Conservation (phyloP, 35 echinoderm and acorn worm species). For the Eucidaris tribuloides region DNA sequence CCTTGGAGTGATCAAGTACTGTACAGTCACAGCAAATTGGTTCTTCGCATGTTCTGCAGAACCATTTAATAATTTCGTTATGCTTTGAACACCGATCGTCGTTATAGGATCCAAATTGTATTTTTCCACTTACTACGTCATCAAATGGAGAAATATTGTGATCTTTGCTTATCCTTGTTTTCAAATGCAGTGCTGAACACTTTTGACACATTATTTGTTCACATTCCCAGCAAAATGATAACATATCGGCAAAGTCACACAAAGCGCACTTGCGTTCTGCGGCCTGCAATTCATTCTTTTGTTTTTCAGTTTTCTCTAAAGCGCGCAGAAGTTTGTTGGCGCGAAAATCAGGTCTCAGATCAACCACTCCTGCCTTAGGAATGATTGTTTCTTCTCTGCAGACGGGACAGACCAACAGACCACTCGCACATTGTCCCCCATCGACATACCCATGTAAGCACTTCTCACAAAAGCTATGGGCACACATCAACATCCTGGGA, state of each 20-base stretch:
- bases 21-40: conserved; percentile 1
- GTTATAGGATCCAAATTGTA: too few relatives aligned
- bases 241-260: background rate
- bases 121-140: background rate
- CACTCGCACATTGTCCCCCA: background rate
- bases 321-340: conserved; percentile 13
- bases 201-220: background rate
- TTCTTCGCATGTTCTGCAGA: background rate
- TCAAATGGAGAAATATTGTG: background rate
- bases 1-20: conserved; percentile 6
- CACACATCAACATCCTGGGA: conserved; percentile 9
- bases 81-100: background rate
- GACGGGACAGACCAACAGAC: background rate
- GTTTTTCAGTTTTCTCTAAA: background rate
- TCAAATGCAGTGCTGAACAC: background rate
- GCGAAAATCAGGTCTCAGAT: background rate
- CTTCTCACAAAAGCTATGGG: background rate
- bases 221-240: background rate
- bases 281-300: background rate
- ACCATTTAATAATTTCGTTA: background rate
- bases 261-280: background rate
- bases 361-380: background rate
- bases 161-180: background rate
- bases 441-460: background rate
- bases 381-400: background rate